Evolutionary conservation across 2,113 vertebrate genomes (phyloP), one percentile per base, ranked within the genome.

Genomic region (Chloroceryle aenea): DNA sequence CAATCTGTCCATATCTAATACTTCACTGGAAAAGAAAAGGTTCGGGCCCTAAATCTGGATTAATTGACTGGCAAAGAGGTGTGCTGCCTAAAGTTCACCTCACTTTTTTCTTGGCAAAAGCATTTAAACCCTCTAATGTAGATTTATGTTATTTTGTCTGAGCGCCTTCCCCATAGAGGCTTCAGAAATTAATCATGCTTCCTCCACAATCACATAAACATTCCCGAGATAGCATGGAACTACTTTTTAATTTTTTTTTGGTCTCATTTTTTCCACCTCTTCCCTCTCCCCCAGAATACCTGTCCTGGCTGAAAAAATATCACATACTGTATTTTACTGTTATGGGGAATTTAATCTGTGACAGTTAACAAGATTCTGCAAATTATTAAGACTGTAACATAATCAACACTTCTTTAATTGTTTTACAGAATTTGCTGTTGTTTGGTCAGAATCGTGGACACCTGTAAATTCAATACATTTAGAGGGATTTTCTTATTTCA

Each of bases 171-270:
- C 82, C 67, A 62, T n/a, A 71, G 68, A 90, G 47, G 42, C 18
- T 85, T 91, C 93, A 93, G 61, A 94, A 94, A 92, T 93, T 84
- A 88, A 90, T 92, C 89, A 74, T n/a, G 29, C 47, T 88, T 94
- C 30, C 71, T 87, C 55, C 25, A 27, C 63, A 79, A 3, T 84
- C 64, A 80, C 22, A 29, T 53, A 90, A 95, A 85, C 14, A 75
- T 78, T 36, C 42, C 10, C 1, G 0, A 58, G 40, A 87, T 87
- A 80, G 11, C 62, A 83, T 20, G 21, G 83, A 91, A 86, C 45
- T 82, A 80, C 32, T 50, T 81, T 76, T 83, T n/a, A 45, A 18
- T 2, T 6, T 27, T 62, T 77, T 93, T 26, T n/a, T n/a, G n/a
- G 18, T 13, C 21, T 80, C 25, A 23, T 86, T 69, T 93, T 89